Percentiles rank a stretch among this genome's conserved stretches.
Conservation (phyloP, 2,888 invertebrate species). For the Azorinus chamasolen region DNA sequence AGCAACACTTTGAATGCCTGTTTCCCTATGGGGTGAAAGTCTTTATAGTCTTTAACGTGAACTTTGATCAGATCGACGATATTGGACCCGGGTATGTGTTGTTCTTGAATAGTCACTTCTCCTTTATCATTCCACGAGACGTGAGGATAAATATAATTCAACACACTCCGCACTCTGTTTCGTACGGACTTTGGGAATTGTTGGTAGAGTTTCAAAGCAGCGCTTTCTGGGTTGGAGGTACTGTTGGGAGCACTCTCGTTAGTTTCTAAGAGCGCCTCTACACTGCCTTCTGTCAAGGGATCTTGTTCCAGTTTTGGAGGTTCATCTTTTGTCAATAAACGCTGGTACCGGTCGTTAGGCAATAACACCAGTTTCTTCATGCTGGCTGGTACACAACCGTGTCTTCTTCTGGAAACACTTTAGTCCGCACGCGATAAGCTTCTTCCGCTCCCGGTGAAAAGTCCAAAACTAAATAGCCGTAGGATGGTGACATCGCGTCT, state of each 20-base stretch:
- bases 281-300: background rate
- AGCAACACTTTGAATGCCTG: conserved; percentile 12
- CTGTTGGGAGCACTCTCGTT: conserved; percentile 9
- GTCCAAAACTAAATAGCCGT: conserved; percentile 36
- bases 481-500: conserved; percentile 28
- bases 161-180: conserved; percentile 4
- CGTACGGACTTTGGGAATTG: conserved; percentile 10
- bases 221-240: background rate
- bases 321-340: background rate
- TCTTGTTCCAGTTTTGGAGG: background rate
- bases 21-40: conserved; percentile 11
- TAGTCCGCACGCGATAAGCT: conserved; percentile 18
- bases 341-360: conserved; percentile 23
- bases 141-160: conserved; percentile 10
- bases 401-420: conserved; percentile 27
- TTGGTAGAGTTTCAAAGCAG: background rate
- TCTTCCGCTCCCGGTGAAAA: conserved; percentile 25
- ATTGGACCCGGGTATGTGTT: conserved; percentile 12
- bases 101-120: conserved; percentile 6
- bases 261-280: conserved; percentile 1
- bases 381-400: conserved; percentile 24
- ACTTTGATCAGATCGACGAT: conserved; percentile 22
- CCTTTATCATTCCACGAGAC: conserved; percentile 16
- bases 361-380: conserved; percentile 23
- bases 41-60: conserved; percentile 21